These are phyloP conservation scores for Ptilorrhoa leucosticta DNA, from an alignment of 2,113 vertebrate species.

Conservation along the genomic window DNA sequence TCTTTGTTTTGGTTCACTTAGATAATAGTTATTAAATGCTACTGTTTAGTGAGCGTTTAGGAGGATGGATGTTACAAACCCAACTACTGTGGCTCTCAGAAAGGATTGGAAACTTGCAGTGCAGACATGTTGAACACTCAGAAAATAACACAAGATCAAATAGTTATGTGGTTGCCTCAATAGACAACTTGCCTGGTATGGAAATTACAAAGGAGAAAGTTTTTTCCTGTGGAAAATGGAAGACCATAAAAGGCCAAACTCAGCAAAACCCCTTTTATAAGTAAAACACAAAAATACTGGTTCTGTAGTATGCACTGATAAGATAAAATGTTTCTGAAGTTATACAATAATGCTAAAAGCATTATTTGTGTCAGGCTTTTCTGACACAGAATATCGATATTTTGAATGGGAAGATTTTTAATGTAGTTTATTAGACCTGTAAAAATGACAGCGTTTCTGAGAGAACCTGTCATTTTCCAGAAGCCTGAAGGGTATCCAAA, in stretches of 20 bases:
- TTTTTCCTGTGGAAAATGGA: not conserved
- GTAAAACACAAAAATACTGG: not conserved
- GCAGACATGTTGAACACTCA: not conserved
- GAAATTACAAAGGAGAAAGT: not conserved
- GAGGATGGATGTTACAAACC: not conserved
- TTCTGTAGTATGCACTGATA: not conserved
- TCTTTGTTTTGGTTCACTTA: not conserved
- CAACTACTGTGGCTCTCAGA: fast-evolving
- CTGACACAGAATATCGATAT: not conserved
- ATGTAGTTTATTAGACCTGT: not conserved
- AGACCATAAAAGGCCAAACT: slow-evolving; percentile 10
- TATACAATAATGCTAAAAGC: not conserved
- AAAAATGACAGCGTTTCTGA: not conserved
- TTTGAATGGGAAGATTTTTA: not conserved
- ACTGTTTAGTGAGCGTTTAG: not conserved
- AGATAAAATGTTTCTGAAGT: not conserved
- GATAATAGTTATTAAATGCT: not conserved
- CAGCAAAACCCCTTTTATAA: not conserved
- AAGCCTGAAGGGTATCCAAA: not conserved
- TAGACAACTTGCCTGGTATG: not conserved
- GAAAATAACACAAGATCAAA: not conserved
- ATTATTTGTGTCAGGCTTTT: not conserved
- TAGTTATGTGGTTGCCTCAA: not conserved
- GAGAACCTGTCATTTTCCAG: not conserved
- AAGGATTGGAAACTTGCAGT: not conserved